Evolutionary conservation across 2,797 vertebrate genomes (phyloP), one percentile per base, ranked within the genome.

Genomic region (Myotis vivesi): DNA sequence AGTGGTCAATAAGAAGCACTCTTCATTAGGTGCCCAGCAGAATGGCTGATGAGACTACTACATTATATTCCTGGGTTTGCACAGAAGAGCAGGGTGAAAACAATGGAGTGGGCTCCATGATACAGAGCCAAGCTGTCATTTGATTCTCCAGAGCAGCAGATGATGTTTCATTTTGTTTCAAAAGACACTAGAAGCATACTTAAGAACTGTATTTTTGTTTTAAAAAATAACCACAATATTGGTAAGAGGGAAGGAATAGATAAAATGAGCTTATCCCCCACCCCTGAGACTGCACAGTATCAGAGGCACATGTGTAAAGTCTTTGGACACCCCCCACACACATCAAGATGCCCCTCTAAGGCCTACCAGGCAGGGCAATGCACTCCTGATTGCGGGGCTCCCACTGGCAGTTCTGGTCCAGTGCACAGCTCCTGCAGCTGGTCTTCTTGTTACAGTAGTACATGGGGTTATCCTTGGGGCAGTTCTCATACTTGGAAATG

Each of bases 401-500:
- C 99, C 99, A 99, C 97, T 99, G 99, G 95, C 99, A 99, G 98
- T 99, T 99, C 97, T 99, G 99, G 97, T 99, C 99, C 97, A 99
- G 98, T 23, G 99, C 98, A 94, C 99, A 99, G 98, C 99, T 99
- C 98, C 99, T 99, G 95, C 99, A 99, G 96, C 99, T 99, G 44
- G 99, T 99, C 97, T 99, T 99, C 98, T 99, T 99, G 97, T 98
- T 99, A 98, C 99, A 99, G 82, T 99, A 99, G 59, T 98, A 99
- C 1, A 99, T 99, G 0, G 99, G 99, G 97, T 99, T 99, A 97
- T 99, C 99, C 97, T 99, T 99, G 41, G 99, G 99, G 94, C 99
- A 99, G 1, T 95, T 97, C 0, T 99, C 99, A 33, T 98, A 99
- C 6, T 98, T 96, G 11, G 94, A 97, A 73, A 99, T 97, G 49